phyloP scores from a whole-genome alignment of 2,113 vertebrate species.

The Phaethon lepturus region DNA sequence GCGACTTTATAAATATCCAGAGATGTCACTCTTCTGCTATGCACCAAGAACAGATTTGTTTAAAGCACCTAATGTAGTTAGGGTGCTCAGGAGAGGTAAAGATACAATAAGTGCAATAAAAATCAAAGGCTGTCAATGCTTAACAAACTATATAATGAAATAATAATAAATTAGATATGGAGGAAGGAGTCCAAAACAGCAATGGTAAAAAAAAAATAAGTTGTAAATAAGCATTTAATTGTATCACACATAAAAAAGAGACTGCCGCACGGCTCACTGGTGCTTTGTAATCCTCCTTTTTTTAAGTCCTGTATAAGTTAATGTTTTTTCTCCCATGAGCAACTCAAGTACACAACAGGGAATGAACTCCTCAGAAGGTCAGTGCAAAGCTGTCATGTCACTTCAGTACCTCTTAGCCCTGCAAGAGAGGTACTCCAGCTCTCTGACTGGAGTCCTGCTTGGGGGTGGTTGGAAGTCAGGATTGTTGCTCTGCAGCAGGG shows the following conservation, averaged over 20 bases:
- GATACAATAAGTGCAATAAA: not conserved
- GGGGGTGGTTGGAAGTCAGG: not conserved
- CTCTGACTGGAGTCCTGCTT: not conserved
- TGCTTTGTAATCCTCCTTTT: not conserved
- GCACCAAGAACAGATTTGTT: not conserved
- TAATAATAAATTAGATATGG: not conserved
- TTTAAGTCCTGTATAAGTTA: not conserved
- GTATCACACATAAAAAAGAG: not conserved
- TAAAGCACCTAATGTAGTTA: not conserved
- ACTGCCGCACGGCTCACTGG: not conserved
- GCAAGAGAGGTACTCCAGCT: not conserved
- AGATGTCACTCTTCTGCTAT: not conserved
- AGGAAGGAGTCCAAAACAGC: not conserved
- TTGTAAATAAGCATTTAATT: not conserved
- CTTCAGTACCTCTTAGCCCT: not conserved
- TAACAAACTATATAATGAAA: not conserved
- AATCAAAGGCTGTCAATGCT: not conserved
- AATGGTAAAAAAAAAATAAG: accelerated
- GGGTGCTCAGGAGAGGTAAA: not conserved
- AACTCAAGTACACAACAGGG: not conserved
- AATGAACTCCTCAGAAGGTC: not conserved
- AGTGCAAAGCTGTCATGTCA: not conserved
- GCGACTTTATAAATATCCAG: not conserved
- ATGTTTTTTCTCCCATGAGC: not conserved
- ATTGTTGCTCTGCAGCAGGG: not conserved